Evolutionary conservation across 2,113 vertebrate species (phyloP), one percentile per base, ranked within the genome.

Genomic region (Etia nguti): DNA sequence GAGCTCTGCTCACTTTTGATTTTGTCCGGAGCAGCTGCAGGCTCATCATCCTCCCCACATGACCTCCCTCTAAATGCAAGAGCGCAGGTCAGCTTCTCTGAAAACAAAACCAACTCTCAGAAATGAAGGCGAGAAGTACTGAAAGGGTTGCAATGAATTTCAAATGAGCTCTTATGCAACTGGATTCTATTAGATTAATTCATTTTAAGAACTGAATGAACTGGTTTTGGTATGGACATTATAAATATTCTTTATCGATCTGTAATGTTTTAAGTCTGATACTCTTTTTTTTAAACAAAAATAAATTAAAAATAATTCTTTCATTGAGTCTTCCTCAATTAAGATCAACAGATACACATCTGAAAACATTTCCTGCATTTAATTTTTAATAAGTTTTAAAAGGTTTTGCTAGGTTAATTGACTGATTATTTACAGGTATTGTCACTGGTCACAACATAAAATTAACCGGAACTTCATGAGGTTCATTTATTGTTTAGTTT

Each of bases 341-440:
- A 46, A 73, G 0, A 70, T 15, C 0, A 24, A 24, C 36, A 70
- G 36, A 70, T 24, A 24, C 1, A 24, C 36, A 75, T 29, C 6
- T 12, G 5, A 48, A 29, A 75, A 29, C 2, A 0, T 65, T 65
- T 38, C 18, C 1, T 1, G 31, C 0, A 5, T 65, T 65, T 5
- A 0, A n/a, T 5, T 65, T 38, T 65, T 38, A 36, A 65, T 8
- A 65, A 0, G 18, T 65, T 0, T 65, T n/a, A 38, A 38, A 34
- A 3, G 60, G 0, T 38, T 65, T 65, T 38, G 18, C 18, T 50
- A 26, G 16, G 41, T 29, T 75, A 75, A 18, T 2, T 50, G 24
- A 26, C 15, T 26, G 3, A 48, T 75, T 75, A 12, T 48, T 75
- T 31, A 50, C 24, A 48, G 16, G 16, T 50, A 29, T 31, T 11